These are phyloP conservation scores for Phrynocephalus versicolor DNA, from an alignment of 2,113 vertebrate genomes.

Conservation along the genomic window DNA sequence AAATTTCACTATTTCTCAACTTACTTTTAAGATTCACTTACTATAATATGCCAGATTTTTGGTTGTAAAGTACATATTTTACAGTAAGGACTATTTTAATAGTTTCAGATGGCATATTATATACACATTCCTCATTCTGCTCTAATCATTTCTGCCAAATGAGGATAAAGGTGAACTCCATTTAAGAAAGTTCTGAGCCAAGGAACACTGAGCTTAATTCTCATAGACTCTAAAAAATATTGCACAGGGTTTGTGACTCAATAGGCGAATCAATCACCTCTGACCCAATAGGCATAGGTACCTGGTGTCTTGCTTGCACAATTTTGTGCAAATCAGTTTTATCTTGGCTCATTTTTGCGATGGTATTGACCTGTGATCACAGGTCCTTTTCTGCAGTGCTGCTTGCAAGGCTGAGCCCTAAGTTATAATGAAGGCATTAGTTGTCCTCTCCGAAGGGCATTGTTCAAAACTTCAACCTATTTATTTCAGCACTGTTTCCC, in stretches of 20 bases:
- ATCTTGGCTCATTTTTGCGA: neutral
- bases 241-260: too few relatives aligned
- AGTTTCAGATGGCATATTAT: neutral
- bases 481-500: slow-evolving; percentile 53
- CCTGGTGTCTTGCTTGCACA: too few relatives aligned
- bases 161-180: too few relatives aligned
- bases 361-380: neutral
- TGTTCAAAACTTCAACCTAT: slow-evolving; percentile 33
- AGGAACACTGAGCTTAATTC: neutral
- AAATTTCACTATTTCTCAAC: neutral
- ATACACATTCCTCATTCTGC: neutral
- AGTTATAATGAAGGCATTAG: neutral
- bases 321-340: neutral
- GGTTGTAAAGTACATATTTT: too few relatives aligned
- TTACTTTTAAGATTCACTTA: too few relatives aligned
- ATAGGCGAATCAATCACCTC: too few relatives aligned
- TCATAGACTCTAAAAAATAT: too few relatives aligned
- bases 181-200: neutral
- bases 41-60: neutral
- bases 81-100: neutral
- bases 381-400: too few relatives aligned
- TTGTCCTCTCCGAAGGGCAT: neutral
- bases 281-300: too few relatives aligned
- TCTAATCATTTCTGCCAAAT: neutral
- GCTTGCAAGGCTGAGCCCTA: neutral